Base-by-base conservation (phyloP, 2,113 vertebrate species). In the Bagarius yarrelli region DNA sequence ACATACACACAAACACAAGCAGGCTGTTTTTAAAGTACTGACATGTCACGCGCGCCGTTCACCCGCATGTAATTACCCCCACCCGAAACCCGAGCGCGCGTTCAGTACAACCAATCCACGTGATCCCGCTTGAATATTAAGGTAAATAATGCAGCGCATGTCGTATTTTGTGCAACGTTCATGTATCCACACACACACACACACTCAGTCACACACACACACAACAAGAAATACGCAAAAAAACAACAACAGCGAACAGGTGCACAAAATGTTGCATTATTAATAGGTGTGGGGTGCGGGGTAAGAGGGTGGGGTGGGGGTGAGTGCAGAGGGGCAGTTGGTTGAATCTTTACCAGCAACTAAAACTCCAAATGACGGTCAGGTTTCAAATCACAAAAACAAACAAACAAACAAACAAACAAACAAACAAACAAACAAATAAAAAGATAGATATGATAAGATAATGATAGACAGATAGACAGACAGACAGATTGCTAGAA, bases 231-330 rank as follows among this genome's bases (percentile, higher is more conserved):
- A 40, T 40, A 40, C 36, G 36, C 36, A 40, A 40, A 3, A 40
- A 40, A 40, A 40, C 36, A 40, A 40, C 80, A 78, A 64, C 81
- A 83, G 56, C 59, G 83, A 88, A 79, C 91, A 91, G 91, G 90
- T 91, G 91, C 72, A 90, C 83, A 72, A 82, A 88, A 87, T 66
- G 82, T 16, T 86, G 85, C 89, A 85, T 92, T 81, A 91, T 92
- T 90, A 85, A 92, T 25, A 1, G 78, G 80, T 40, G 72, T n/a
- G 64, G 36, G 36, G 36, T 40, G 6, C 3, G 36, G 6, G 36
- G 36, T 3, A 6, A 6, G 36, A 6, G 36, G 36, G 3, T 3
- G 6, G 36, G 36, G 36, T n/a, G n/a, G n/a, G n/a, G n/a, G n/a
- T n/a, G n/a, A n/a, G n/a, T n/a, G n/a, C n/a, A n/a, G n/a, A n/a